Percentiles rank a stretch among this genome's conserved stretches.
Evolutionary conservation across 2,797 vertebrate species (phyloP).

Genomic region (Hypotaenidia philippensis): DNA sequence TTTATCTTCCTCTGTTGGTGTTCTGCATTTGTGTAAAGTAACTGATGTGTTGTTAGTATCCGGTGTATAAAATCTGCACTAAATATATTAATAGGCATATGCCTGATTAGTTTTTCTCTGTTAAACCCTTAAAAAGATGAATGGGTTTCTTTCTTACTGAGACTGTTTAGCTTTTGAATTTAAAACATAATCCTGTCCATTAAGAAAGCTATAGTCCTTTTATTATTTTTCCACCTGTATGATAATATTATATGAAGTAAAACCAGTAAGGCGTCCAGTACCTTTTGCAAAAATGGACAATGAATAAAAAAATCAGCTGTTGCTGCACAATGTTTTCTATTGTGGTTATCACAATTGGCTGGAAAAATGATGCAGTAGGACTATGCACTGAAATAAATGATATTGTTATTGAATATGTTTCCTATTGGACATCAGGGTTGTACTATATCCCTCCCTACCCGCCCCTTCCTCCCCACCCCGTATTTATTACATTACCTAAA

Average conservation of each 20-base stretch:
- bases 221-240: neutral
- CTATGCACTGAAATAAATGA: neutral
- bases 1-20: neutral
- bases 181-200: neutral
- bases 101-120: neutral
- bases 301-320: neutral
- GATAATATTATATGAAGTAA: neutral
- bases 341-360: neutral
- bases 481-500: neutral
- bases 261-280: neutral
- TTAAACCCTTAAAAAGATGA: neutral
- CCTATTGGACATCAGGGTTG: neutral
- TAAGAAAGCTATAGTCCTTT: neutral
- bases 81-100: neutral
- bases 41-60: neutral
- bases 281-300: neutral
- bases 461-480: accelerated
- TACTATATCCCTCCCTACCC: neutral
- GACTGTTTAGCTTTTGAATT: neutral
- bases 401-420: neutral
- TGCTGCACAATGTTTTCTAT: neutral
- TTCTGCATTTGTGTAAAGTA: neutral
- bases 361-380: neutral
- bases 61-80: neutral
- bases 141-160: neutral